Evolutionary conservation across 2,888 invertebrate genomes (phyloP), one percentile per base, ranked within the genome.

Genomic region (Blera fallax): DNA sequence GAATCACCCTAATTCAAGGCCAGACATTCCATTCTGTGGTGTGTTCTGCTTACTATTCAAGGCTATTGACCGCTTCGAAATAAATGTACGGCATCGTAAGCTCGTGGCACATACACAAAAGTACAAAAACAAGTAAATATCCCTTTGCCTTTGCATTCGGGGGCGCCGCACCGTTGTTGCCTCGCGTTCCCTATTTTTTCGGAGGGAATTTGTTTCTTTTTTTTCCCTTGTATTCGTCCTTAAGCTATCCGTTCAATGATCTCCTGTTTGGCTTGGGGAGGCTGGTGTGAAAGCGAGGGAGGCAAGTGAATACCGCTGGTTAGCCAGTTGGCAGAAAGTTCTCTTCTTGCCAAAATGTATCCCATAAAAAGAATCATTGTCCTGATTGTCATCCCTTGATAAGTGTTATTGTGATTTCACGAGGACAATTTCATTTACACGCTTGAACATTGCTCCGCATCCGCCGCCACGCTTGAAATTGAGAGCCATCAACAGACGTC

Each of bases 381-480:
- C 74, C 76, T 52, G 81, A 85, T 72, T 85, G 70, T 72, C 76
- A 48, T 72, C 58, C 62, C 60, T 77, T 81, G 81, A 85, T 85
- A 81, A 81, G 80, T 80, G 79, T 74, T 80, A 76, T 84, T 84
- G 64, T 76, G 76, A 76, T 85, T 81, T 77, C 77, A 81, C 48
- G 76, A 81, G 62, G 72, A 85, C 76, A 81, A 81, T 81, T 77
- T 77, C 76, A 77, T 85, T 85, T 85, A 85, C 85, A 81, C 76
- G 72, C 80, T 77, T 56, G 72, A 81, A 67, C 62, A 77, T 85
- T 60, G 65, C 18, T 69, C 37, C n/a, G 52, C 43, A 52, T 62
- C 45, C 73, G 69, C 52, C 54, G 69, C 60, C 70, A 32, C 45
- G 37, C 56, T 64, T 43, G 32, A 50, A 50, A 52, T 37, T 45